Evolutionary conservation across 2,113 vertebrate species (phyloP), one percentile per base, ranked within the genome.

Genomic region (Pterophyllum scalare): DNA sequence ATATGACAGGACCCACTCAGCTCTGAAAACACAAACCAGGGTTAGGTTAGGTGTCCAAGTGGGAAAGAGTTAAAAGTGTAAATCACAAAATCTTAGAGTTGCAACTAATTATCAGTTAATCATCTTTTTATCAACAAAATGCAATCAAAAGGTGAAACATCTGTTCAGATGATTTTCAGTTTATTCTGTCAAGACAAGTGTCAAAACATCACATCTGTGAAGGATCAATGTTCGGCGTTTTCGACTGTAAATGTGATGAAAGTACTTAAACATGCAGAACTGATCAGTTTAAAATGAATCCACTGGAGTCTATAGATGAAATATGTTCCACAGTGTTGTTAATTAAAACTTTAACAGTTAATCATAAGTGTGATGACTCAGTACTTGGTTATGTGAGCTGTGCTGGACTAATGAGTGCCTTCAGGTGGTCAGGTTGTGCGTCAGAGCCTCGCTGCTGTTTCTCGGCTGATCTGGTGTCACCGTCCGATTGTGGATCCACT

Each of bases 401-500:
- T 12, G 40, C 15, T 70, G 49, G 28, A 15, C 3, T 70, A 72
- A 72, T 72, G 17, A 0, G 65, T 0, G 19, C 54, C 59, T 24
- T 76, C 33, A 84, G 33, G 20, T 82, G 1, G 74, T 89, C 46
- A 56, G 46, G 80, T 90, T 87, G 60, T 65, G 26, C 0, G 5
- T 2, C 0, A 10, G 3, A 1, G 77, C 12, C 7, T 80, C 26
- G 0, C 54, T 82, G 61, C 2, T 4, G 31, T 77, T 89, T 6
- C 13, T 28, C 0, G 28, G 70, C 28, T 8, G 85, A 9, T 13
- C 22, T 1, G 35, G 8, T 1, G 54, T 74, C 2, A 52, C 62
- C 75, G 97, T 97, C 2, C 82, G 70, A 54, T 85, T 80, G 62
- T 88, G 94, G 75, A 99, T 93, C 98, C 98, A 99, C 4, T 95